Base-by-base conservation (phyloP, 2,797 vertebrate genomes). In the Sternarchorhynchus goeldii region DNA sequence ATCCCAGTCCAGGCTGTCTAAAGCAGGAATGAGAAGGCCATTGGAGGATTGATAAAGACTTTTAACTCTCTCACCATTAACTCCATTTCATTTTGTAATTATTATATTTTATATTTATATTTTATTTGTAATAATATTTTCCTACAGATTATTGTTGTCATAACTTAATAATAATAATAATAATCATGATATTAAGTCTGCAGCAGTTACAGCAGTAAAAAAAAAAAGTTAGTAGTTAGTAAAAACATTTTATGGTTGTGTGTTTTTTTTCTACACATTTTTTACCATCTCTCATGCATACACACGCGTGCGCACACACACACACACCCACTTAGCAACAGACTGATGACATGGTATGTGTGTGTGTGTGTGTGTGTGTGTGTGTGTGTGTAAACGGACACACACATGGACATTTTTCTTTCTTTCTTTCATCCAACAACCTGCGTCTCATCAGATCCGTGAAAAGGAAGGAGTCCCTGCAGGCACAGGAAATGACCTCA, bases 401-500 rank as follows among this genome's bases (percentile, higher is more conserved):
- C 29, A 56, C 5, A 3, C 3, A 32, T 25, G 25, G 34, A 65
- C 73, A 36, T 41, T 74, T 1, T 0, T 67, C 53, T 74, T 81
- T 74, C 31, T 63, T 70, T 77, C 67, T 74, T 74, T 73, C 20
- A 3, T 6, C 58, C 53, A 62, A 71, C 74, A 84, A 84, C 83
- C 81, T 85, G 81, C 56, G 76, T 76, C 76, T 81, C 73, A 79
- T 85, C 83, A 82, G 36, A 64, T 78, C 53, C 29, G 7, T 63
- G n/a, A 39, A 41, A 62, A 83, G 78, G 68, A 82, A 82, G 78
- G 56, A 75, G 50, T 76, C 73, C 76, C 83, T 74, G 75, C 72
- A 73, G 83, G 83, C 81, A 59, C 75, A 80, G 83, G 83, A 85
- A 82, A 62, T 76, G 81, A 75, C 83, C 78, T 78, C 55, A 65